Evolutionary conservation across 2,888 invertebrate species (phyloP), one percentile per base, ranked within the genome.

Genomic region (Orgyia antiqua): DNA sequence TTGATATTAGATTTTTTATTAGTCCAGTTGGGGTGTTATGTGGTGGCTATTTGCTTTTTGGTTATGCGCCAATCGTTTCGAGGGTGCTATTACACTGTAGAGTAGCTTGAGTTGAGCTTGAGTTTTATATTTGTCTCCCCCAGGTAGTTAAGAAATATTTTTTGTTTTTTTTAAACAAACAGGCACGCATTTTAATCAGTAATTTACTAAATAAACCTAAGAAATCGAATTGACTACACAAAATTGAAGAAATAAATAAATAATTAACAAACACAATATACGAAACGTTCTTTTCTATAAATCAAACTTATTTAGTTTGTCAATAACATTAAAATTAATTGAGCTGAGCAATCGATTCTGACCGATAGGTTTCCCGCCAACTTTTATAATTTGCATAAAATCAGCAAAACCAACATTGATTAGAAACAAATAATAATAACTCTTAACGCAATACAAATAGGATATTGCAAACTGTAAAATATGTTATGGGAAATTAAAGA

Each of bases 311-410:
- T 38, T 33, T 26, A 13, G 27, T 49, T 46, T 36, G 44, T 36
- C 41, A 51, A 46, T 36, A 31, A 35, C 10, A 34, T 27, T 37
- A 25, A 34, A 10, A 9, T n/a, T 23, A 23, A 38, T 36, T 17
- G 24, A 36, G 32, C 36, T 31, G 31, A 29, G 38, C 37, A 42
- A 51, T 42, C 34, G 24, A 10, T 24, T 23, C 11, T 13, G 8
- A 7, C 23, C 13, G 32, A 42, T 42, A 31, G 29, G 44, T 48
- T 51, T 36, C 20, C 33, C 38, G 38, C 38, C 36, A 39, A 30
- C 15, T 13, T 10, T 9, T 10, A 24, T 19, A 23, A 48, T 37
- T 39, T 45, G 25, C 33, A 39, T 39, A 39, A 27, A 36, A 35
- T 13, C 21, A 29, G 24, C 12, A 24, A 29, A 32, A 10, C 18